Conservation (phyloP, 2,113 vertebrate species). For the Emydocephalus ijimae region DNA sequence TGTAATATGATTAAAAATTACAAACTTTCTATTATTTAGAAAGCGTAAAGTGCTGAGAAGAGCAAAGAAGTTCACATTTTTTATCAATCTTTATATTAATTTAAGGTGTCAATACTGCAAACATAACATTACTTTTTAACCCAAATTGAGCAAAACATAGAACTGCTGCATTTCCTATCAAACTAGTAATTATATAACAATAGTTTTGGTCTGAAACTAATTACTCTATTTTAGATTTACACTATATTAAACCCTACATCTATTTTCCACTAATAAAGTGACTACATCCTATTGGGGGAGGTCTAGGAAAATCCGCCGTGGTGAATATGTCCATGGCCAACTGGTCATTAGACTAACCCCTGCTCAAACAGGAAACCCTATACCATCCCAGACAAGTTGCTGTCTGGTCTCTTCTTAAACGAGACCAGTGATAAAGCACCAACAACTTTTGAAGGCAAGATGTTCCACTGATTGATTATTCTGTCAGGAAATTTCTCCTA, state of each 20-base stretch:
- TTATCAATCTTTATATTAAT: too few species aligned
- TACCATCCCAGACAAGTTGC: too few species aligned
- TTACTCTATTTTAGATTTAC: neutral
- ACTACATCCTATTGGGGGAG: neutral
- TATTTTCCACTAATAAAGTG: neutral
- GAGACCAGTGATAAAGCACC: too few species aligned
- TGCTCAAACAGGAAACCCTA: too few species aligned
- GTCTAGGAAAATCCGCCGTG: too few species aligned
- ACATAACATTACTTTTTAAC: neutral
- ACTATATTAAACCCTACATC: neutral
- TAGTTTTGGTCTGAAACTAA: too few species aligned
- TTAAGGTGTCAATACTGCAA: neutral
- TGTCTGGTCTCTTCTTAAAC: too few species aligned
- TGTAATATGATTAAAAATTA: neutral
- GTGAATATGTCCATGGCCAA: too few species aligned
- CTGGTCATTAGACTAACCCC: too few species aligned
- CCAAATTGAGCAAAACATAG: neutral
- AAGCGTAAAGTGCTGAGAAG: neutral
- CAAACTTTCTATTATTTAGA: neutral
- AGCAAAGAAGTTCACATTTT: neutral
- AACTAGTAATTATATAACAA: neutral
- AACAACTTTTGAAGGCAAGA: too few species aligned
- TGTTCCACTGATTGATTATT: too few species aligned
- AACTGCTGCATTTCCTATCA: neutral
- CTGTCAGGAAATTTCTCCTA: neutral